Evolutionary conservation across 92 coral and sea anemone genomes (phyloP), one percentile per base, ranked within the genome.

Genomic region (Blastomussa wellsi): DNA sequence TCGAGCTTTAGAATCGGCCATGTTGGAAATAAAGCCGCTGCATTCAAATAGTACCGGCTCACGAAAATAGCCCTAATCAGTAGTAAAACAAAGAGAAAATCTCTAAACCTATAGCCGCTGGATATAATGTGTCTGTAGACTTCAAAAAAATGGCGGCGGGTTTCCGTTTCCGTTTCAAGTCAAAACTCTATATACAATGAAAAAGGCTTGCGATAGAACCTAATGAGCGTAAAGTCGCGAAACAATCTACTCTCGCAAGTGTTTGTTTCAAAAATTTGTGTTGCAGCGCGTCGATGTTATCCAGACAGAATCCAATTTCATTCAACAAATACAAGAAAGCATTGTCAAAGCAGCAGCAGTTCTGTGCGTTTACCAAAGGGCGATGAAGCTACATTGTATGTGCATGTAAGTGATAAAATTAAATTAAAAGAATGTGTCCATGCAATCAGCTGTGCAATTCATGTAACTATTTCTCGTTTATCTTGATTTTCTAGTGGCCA

Each of bases 401-500:
- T 89, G 31, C 91, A 89, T 65, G 91, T 89, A 79, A 79, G 91
- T 89, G n/a, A n/a, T n/a, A n/a, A n/a, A n/a, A n/a, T n/a, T n/a
- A n/a, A n/a, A n/a, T n/a, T n/a, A n/a, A n/a, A n/a, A n/a, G n/a
- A 39, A 39, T 39, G 44, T 39, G 44, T 39, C 4, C n/a, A n/a
- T 39, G 4, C 3, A 7, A 39, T 39, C 7, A 39, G 44, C 44
- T 39, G 4, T 39, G 7, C 19, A 19, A 59, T 15, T 59, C 5
- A 15, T 17, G 26, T 22, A 22, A 8, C 4, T 24, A 15, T 47
- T 15, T 16, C 10, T 31, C 26, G 7, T 17, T 68, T 31, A 1
- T 29, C n/a, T 55, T 88, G 8, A 28, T 28, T 55, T 70, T 48
- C 7, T 51, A 93, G 97, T 93, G 97, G 97, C 97, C 97, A 39